phyloP scores from a whole-genome alignment of 1,140 invertebrate genomes.

The Homalodisca vitripennis region DNA sequence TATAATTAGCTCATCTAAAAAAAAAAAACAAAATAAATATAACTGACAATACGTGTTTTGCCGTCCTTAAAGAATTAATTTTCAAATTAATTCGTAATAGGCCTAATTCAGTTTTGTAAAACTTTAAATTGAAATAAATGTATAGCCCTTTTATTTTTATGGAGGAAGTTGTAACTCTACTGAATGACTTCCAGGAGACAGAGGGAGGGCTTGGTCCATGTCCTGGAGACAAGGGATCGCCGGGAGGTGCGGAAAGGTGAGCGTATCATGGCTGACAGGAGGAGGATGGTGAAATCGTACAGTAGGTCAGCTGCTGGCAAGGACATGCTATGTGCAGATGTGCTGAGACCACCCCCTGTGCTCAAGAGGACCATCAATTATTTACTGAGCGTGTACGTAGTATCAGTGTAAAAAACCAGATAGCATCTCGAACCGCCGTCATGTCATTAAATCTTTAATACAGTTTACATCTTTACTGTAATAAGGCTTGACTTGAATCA shows the following conservation, averaged over 20 bases:
- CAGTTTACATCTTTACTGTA: no score
- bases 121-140: no score
- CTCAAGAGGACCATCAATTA: slow-evolving; percentile 28
- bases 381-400: slow-evolving; percentile 29
- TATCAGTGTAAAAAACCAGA: neutral
- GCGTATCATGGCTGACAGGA: slow-evolving; percentile 6
- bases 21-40: no score
- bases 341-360: slow-evolving; percentile 14
- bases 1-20: no score
- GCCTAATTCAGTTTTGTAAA: no score
- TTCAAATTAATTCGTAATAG: no score
- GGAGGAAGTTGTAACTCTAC: no score
- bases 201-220: slow-evolving; percentile 29
- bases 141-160: no score
- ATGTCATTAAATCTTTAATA: no score
- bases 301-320: slow-evolving; percentile 30
- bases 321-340: neutral
- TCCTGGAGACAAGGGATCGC: neutral
- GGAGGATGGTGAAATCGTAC: slow-evolving; percentile 24
- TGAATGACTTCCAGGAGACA: slow-evolving; percentile 28
- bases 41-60: no score
- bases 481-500: neutral
- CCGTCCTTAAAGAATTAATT: no score
- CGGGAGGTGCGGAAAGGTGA: neutral
- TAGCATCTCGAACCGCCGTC: no score